phyloP scores from a whole-genome alignment of 1,140 invertebrate species.

The Euwallacea fornicatus region DNA sequence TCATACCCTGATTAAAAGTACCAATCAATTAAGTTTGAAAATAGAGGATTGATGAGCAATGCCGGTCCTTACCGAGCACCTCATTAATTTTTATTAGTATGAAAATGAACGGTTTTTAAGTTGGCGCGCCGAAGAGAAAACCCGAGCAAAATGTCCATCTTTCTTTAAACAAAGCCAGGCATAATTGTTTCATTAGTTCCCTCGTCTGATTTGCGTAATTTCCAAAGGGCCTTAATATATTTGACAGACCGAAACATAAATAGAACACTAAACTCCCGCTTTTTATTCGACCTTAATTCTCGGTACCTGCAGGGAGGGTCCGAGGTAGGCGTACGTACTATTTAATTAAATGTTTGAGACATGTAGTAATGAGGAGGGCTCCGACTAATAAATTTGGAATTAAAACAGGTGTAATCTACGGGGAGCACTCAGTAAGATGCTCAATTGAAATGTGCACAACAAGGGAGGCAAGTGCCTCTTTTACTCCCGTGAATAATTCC shows the following conservation, averaged over 20 bases:
- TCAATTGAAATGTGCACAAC: not conserved
- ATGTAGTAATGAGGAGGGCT: slow-evolving; percentile 1
- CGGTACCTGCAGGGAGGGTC: slow-evolving; percentile 11
- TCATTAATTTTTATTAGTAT: slow-evolving; percentile 10
- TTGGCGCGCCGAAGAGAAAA: not conserved
- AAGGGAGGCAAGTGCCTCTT: not conserved
- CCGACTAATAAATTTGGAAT: slow-evolving; percentile 23
- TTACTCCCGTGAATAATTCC: too few species aligned
- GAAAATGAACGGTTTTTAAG: not conserved
- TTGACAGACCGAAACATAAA: slow-evolving; percentile 23
- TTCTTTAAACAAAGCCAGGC: too few species aligned
- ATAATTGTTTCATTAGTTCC: too few species aligned
- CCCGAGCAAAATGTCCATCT: too few species aligned
- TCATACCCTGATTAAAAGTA: slow-evolving; percentile 16
- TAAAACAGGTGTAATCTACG: slow-evolving; percentile 1
- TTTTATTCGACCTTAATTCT: slow-evolving; percentile 23
- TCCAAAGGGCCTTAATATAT: slow-evolving; percentile 16
- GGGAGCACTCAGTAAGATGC: not conserved
- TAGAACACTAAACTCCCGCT: slow-evolving; percentile 9
- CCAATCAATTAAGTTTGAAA: slow-evolving; percentile 20
- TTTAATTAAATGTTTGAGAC: slow-evolving; percentile 27
- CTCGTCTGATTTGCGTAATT: not conserved
- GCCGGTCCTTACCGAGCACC: slow-evolving; percentile 7
- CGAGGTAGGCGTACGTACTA: slow-evolving; percentile 18
- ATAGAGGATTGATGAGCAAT: slow-evolving; percentile 9